phyloP scores from a whole-genome alignment of 2,888 invertebrate species.

The Ichneumon xanthorius region DNA sequence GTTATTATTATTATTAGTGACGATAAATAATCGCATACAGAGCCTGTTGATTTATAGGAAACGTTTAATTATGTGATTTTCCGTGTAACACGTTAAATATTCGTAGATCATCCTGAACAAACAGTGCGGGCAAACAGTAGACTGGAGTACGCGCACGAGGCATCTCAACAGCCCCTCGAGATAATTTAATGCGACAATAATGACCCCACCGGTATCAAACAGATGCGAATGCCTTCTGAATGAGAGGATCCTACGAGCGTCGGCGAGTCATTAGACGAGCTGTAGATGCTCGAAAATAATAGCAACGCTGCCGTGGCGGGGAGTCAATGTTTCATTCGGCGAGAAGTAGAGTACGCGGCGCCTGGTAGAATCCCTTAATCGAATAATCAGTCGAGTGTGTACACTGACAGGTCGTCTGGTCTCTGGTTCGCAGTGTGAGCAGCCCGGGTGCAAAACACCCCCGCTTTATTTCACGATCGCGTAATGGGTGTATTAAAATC shows the following conservation, averaged over 20 bases:
- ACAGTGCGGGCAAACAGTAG: neutral
- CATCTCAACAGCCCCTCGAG: conserved; percentile 33
- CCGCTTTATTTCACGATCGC: conserved; percentile 60
- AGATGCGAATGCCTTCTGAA: conserved; percentile 57
- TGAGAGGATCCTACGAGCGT: conserved; percentile 27
- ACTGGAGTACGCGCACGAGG: neutral
- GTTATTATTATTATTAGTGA: no score
- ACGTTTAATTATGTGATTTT: neutral
- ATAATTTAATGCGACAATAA: conserved; percentile 59
- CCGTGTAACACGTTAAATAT: neutral
- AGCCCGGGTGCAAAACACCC: conserved; percentile 34
- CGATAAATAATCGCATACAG: neutral
- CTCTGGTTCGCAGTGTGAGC: conserved; percentile 20
- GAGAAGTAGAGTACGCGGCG: conserved; percentile 21
- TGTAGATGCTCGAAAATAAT: conserved; percentile 42
- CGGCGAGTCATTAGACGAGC: conserved; percentile 39
- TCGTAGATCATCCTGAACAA: conserved; percentile 12
- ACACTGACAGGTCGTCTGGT: conserved; percentile 55
- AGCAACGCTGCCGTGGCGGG: neutral
- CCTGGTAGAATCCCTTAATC: conserved; percentile 49
- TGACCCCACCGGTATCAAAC: conserved; percentile 39
- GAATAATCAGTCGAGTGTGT: conserved; percentile 63
- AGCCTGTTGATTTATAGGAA: neutral
- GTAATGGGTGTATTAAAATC: conserved; percentile 71
- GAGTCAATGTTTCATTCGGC: conserved; percentile 55